Base-by-base conservation (phyloP, 2,888 invertebrate genomes). In the Norana najaformis region DNA sequence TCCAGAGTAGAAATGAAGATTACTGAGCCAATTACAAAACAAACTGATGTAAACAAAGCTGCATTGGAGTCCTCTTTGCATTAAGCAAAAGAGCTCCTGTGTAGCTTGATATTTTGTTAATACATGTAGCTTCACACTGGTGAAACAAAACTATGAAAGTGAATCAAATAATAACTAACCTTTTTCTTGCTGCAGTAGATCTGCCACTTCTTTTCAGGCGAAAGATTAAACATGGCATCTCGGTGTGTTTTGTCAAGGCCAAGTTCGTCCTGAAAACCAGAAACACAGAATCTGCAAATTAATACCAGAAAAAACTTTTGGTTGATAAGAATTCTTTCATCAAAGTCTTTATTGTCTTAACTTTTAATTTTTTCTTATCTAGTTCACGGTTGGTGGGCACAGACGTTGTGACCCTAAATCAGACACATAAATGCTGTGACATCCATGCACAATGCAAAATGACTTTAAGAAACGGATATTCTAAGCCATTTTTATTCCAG, bases 201-300 rank as follows among this genome's bases (percentile, higher is more conserved):
- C 96, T 98, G 98, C 98, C 98, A 98, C 95, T 98, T 98, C 95
- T 98, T 98, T 94, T 98, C 97, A 0, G 97, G 97, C 2, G 98
- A 98, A 91, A 98, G 96, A 93, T 97, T 97, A 95, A 98, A 96
- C 97, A 99, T 98, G 83, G 98, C 98, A 93, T 98, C 97, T 94
- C 98, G 97, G 95, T 98, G 98, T 23, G 98, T 97, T 82, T 98
- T 97, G 92, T 98, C 98, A 93, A 98, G 95, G 95, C 98, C 98
- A 93, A 98, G 95, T 95, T 98, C 98, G 95, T 98, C 98, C 92
- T 92, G 91, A 36, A 91, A 38, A 38, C 36, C 89, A 39, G 89
- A 89, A n/a, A 34, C 34, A 47, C 41, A 37, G 37, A 35, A 30
- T 69, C n/a, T 23, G 47, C 47, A 38, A 38, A 39, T 88, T 36